These are phyloP conservation scores for Bombus ignitus DNA, from an alignment of 1,140 invertebrate species.

Conservation along the genomic window DNA sequence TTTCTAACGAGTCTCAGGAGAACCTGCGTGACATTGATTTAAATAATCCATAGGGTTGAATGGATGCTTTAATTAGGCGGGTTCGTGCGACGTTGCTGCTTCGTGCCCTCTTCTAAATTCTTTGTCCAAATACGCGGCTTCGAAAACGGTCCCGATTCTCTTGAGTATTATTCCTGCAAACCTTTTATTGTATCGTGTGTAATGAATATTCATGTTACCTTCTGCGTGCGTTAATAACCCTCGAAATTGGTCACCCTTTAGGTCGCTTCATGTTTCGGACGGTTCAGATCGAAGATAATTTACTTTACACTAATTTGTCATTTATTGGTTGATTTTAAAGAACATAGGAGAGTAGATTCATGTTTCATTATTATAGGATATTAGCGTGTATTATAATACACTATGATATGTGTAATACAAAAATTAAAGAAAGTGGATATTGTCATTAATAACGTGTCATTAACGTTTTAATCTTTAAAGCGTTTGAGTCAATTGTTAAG, in stretches of 20 bases:
- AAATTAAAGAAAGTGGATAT: too few relatives aligned
- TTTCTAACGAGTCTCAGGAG: slow-evolving; percentile 70
- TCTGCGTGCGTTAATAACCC: not conserved
- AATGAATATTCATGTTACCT: slow-evolving; percentile 36
- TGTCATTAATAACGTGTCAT: too few relatives aligned
- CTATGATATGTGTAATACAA: too few relatives aligned
- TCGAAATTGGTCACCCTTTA: not conserved
- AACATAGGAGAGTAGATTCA: not conserved
- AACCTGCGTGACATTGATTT: slow-evolving; percentile 68
- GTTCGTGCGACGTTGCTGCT: slow-evolving; percentile 13
- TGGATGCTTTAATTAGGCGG: slow-evolving; percentile 63
- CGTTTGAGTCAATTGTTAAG: too few relatives aligned
- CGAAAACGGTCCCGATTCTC: not conserved
- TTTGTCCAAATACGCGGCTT: slow-evolving; percentile 21
- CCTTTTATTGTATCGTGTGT: slow-evolving; percentile 39
- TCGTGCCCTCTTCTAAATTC: slow-evolving; percentile 31
- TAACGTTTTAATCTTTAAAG: too few relatives aligned
- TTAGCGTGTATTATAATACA: too few relatives aligned
- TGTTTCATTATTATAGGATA: too few relatives aligned
- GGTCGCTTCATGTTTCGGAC: not conserved
- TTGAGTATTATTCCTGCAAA: slow-evolving; percentile 1
- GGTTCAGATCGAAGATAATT: not conserved
- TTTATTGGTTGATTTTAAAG: not conserved
- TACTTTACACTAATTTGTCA: not conserved
- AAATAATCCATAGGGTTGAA: slow-evolving; percentile 68